These are phyloP conservation scores for Tachina grossa DNA, from an alignment of 2,888 invertebrate genomes.

Conservation along the genomic window DNA sequence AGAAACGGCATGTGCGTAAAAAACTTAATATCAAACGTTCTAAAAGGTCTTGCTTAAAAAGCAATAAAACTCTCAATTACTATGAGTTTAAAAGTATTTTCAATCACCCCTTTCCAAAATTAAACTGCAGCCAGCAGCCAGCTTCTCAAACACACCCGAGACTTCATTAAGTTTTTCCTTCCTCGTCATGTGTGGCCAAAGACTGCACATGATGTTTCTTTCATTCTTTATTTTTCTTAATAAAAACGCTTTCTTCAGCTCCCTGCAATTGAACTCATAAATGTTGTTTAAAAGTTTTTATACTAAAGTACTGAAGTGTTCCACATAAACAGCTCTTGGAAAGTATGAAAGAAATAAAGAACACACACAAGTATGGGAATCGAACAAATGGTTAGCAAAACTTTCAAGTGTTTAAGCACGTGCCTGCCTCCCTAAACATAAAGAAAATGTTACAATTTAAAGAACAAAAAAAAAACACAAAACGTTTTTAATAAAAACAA, in stretches of 20 bases:
- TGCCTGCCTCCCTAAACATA: conserved; percentile 67
- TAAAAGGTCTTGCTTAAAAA: background rate
- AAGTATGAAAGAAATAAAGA: background rate
- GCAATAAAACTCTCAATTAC: conserved; percentile 40
- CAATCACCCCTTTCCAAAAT: conserved; percentile 27
- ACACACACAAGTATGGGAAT: conserved; percentile 8
- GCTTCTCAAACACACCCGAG: conserved; percentile 43
- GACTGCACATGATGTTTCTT: conserved; percentile 45
- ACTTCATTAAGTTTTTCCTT: conserved; percentile 59
- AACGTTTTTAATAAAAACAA: conserved; percentile 32
- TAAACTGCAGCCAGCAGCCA: background rate
- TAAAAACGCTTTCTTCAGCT: conserved; percentile 41
- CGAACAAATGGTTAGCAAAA: conserved; percentile 51
- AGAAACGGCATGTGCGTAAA: background rate
- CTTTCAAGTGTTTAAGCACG: conserved; percentile 72
- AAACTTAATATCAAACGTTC: background rate
- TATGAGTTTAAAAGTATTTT: conserved; percentile 13
- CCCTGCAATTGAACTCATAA: conserved; percentile 53
- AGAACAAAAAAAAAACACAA: conserved; percentile 44
- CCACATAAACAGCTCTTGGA: conserved; percentile 52
- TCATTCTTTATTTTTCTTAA: conserved; percentile 12
- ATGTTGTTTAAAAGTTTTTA: conserved; percentile 13
- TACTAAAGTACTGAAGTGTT: conserved; percentile 43
- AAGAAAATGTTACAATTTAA: conserved; percentile 57
- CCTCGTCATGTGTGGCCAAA: conserved; percentile 67